Evolutionary conservation across 2,113 vertebrate genomes (phyloP), one percentile per base, ranked within the genome.

Genomic region (Kryptolebias marmoratus): DNA sequence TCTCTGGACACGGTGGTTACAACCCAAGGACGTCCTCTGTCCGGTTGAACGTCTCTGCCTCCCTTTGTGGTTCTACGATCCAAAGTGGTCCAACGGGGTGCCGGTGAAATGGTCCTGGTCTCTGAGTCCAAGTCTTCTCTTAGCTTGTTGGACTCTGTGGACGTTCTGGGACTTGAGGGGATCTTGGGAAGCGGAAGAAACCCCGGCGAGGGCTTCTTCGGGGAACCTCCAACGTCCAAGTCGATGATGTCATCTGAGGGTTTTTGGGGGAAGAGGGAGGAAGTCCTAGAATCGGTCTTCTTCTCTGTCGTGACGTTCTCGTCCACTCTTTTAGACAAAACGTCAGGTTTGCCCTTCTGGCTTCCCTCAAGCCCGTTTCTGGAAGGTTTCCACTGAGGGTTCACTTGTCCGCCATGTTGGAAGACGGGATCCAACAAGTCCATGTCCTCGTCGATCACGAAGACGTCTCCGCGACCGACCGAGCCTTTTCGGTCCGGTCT

Each of bases 291-390:
- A 1, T 68, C 67, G 0, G 75, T 70, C 3, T 74, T 87, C 76
- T 96, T 96, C 48, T 94, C 91, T 0, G 63, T 93, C 56, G 95
- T 96, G 70, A 94, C 28, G 2, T 96, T 97, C 68, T 96, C 94
- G 32, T 95, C 87, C 2, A 47, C 6, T 16, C 54, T 62, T 53
- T 94, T 89, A 0, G 91, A 90, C 45, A 75, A 55, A 2, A 11
- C 68, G 1, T 92, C 92, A 50, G 94, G 91, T 72, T 95, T 95
- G 49, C 76, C 89, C 11, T 89, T 93, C 32, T 86, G 88, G 54
- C 64, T 80, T 68, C 79, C 85, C 64, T 84, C 88, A 9, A 45
- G 47, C 66, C 74, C 73, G 56, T 84, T 83, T 54, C 62, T 73
- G 39, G 75, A 39, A 14, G 78, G 75, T 28, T 88, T 89, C 85